A percentile compares a stretch with the other conserved stretches of the same genome.
These are phyloP conservation scores for Lethenteron camtschaticum DNA, from an alignment of 2,113 vertebrate species.

Conservation along the genomic window DNA sequence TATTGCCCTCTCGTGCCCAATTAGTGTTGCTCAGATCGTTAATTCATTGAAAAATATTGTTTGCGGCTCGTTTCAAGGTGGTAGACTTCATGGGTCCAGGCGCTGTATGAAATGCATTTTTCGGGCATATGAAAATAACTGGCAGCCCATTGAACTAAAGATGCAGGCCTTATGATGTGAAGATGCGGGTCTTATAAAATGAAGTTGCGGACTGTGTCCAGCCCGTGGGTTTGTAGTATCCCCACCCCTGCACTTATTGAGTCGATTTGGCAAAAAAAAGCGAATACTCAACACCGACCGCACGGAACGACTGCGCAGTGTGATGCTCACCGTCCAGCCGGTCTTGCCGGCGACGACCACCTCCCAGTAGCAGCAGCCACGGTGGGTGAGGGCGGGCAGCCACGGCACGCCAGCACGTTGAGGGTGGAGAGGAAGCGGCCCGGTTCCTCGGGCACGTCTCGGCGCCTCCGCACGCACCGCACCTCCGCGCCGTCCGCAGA, in stretches of 20 bases:
- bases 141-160: too few species aligned
- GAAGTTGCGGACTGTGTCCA: not conserved
- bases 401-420: not conserved
- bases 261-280: not conserved
- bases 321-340: not conserved
- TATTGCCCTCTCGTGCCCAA: too few species aligned
- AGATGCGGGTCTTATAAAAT: not conserved
- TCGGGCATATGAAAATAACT: too few species aligned
- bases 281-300: not conserved
- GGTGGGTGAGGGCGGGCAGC: not conserved
- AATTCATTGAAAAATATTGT: too few species aligned
- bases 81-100: too few species aligned
- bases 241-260: not conserved
- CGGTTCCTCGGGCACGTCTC: slow-evolving; percentile 1
- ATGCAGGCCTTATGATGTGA: too few species aligned
- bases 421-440: not conserved
- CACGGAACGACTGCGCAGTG: not conserved
- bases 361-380: slow-evolving; percentile 1
- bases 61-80: too few species aligned
- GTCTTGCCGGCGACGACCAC: not conserved
- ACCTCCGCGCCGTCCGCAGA: not conserved
- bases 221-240: not conserved
- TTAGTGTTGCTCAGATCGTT: too few species aligned
- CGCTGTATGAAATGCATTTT: too few species aligned
- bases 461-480: not conserved